Evolutionary conservation across 2,113 vertebrate species (phyloP).

Genomic region (Antigone vipio): DNA sequence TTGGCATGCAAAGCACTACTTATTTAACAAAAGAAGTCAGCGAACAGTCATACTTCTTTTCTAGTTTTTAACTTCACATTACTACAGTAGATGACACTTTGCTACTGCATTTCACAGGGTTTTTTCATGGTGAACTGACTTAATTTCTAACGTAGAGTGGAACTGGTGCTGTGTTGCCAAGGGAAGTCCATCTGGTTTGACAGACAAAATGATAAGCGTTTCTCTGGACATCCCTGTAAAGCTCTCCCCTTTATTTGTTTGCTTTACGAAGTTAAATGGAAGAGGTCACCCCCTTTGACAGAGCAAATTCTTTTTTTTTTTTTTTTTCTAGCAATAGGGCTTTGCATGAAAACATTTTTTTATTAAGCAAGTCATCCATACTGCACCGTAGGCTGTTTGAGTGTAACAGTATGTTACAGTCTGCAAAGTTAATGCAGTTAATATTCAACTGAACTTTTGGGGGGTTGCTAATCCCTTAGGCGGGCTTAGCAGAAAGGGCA

Average conservation of each 20-base stretch:
- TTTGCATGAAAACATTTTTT: slow-evolving; percentile 64
- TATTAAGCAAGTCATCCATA: slow-evolving; percentile 67
- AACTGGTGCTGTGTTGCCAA: neutral
- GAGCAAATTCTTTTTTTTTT: neutral
- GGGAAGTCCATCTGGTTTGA: neutral
- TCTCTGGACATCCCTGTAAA: neutral
- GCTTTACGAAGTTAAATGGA: neutral
- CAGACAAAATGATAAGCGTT: neutral
- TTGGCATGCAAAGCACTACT: neutral
- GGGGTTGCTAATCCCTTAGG: slow-evolving; percentile 84
- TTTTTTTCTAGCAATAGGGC: neutral
- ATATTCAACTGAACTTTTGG: slow-evolving; percentile 80
- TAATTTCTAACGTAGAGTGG: neutral
- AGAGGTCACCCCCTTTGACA: slow-evolving; percentile 15
- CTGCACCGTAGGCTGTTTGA: slow-evolving; percentile 66
- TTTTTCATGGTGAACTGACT: neutral
- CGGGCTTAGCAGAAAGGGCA: slow-evolving; percentile 86
- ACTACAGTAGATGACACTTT: neutral
- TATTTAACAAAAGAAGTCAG: neutral
- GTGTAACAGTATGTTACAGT: slow-evolving; percentile 65
- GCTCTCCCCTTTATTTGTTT: neutral
- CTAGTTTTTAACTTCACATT: neutral
- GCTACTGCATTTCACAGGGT: neutral
- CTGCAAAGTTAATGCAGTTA: slow-evolving; percentile 77
- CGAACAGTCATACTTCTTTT: neutral